Conservation (phyloP, 2,797 vertebrate genomes). For the Sebastes oblongus region DNA sequence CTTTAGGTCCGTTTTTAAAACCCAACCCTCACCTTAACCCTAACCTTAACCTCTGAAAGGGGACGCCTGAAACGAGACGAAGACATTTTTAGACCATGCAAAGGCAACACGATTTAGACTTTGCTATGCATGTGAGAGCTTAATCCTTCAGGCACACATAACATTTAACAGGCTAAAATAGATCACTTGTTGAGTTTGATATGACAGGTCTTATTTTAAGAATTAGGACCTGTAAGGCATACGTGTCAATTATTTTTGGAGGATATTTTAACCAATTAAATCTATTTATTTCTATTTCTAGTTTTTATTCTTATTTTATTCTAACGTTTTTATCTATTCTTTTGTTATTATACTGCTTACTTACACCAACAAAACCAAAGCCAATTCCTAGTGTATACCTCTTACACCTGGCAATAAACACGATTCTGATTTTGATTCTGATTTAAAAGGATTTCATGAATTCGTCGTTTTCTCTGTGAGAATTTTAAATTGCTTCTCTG, state of each 20-base stretch:
- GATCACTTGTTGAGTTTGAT: background rate
- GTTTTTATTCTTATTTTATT: too few relatives aligned
- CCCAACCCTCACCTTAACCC: conserved; percentile 51
- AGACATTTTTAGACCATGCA: conserved; percentile 6
- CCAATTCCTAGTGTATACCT: too few relatives aligned
- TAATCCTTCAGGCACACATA: background rate
- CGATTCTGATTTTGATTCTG: too few relatives aligned
- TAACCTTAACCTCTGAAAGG: conserved; percentile 42
- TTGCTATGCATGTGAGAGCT: background rate
- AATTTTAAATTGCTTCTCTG: conserved; percentile 5
- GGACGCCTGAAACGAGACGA: background rate
- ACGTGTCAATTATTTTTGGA: background rate
- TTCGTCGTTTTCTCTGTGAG: background rate
- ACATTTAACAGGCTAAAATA: background rate
- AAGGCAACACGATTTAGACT: background rate
- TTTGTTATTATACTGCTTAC: too few relatives aligned
- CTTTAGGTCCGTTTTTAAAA: conserved; percentile 20
- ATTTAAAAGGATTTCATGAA: background rate
- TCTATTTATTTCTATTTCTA: background rate
- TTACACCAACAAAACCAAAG: too few relatives aligned
- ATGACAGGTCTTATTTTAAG: background rate
- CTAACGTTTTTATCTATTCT: too few relatives aligned
- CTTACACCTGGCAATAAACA: too few relatives aligned
- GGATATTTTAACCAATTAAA: background rate
- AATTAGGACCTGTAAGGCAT: background rate